Conservation (phyloP, 2,888 invertebrate species). For the Sphaerophoria taeniata region DNA sequence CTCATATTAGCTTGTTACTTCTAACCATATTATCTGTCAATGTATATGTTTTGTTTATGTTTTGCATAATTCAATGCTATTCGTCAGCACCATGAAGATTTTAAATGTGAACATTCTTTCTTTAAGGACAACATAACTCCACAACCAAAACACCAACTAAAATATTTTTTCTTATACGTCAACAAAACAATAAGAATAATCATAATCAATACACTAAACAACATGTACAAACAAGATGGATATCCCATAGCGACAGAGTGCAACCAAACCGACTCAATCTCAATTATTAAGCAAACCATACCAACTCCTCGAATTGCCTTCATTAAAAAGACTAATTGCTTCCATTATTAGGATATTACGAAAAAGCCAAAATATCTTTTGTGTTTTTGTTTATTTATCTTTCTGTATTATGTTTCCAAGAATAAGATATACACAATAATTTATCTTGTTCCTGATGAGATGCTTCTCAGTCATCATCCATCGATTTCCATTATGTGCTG, state of each 20-base stretch:
- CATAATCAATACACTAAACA: too few species aligned
- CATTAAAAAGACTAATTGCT: conserved; percentile 31
- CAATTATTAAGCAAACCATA: conserved; percentile 29
- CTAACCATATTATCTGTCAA: too few species aligned
- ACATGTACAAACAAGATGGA: neutral
- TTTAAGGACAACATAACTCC: too few species aligned
- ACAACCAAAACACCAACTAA: too few species aligned
- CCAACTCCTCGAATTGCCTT: neutral
- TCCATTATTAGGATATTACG: conserved; percentile 18
- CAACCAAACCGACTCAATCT: neutral
- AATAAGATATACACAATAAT: conserved; percentile 3
- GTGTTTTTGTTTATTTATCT: neutral
- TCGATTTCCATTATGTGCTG: neutral
- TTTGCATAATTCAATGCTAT: too few species aligned
- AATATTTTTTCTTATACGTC: too few species aligned
- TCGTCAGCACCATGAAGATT: too few species aligned
- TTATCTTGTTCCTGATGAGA: conserved; percentile 17
- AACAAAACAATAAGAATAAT: too few species aligned
- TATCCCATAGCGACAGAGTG: neutral
- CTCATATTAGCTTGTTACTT: too few species aligned
- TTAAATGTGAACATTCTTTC: too few species aligned
- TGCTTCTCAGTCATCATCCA: conserved; percentile 8
- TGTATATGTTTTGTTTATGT: too few species aligned
- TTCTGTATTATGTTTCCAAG: neutral
- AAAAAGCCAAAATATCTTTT: conserved; percentile 13